Percentiles rank a stretch among this genome's conserved stretches.
Evolutionary conservation across 2,888 invertebrate genomes (phyloP).

Genomic region (Macaria liturata): DNA sequence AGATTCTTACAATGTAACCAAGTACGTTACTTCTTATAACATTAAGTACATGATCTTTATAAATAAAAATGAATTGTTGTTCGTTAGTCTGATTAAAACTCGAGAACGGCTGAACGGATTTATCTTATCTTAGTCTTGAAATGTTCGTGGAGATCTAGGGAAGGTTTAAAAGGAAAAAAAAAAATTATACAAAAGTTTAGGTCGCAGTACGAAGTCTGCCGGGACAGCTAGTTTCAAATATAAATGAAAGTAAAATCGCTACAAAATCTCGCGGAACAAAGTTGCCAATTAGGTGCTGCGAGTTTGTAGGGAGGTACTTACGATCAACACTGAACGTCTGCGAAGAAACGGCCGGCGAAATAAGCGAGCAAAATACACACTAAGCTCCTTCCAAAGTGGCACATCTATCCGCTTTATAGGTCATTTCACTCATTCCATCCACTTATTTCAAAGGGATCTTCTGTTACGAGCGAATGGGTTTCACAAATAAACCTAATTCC

Average conservation of each 20-base stretch:
- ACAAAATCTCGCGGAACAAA: conserved; percentile 8
- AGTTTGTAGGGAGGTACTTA: conserved; percentile 13
- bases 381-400: conserved; percentile 61
- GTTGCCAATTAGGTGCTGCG: conserved; percentile 16
- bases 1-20: too few species aligned
- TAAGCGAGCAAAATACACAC: conserved; percentile 53
- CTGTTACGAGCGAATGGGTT: conserved; percentile 73
- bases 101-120: too few species aligned
- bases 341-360: conserved; percentile 35
- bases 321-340: conserved; percentile 29
- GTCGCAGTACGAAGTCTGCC: too few species aligned
- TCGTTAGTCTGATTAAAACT: too few species aligned
- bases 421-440: conserved; percentile 77
- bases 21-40: too few species aligned
- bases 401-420: conserved; percentile 74
- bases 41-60: too few species aligned
- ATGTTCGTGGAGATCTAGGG: too few species aligned
- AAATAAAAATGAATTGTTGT: too few species aligned
- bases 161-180: too few species aligned
- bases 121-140: too few species aligned
- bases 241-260: background rate
- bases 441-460: conserved; percentile 75
- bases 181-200: too few species aligned
- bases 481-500: conserved; percentile 77
- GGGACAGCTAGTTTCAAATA: background rate